These are phyloP conservation scores for Tetragonisca angustula DNA, from an alignment of 2,888 invertebrate genomes.

Conservation along the genomic window DNA sequence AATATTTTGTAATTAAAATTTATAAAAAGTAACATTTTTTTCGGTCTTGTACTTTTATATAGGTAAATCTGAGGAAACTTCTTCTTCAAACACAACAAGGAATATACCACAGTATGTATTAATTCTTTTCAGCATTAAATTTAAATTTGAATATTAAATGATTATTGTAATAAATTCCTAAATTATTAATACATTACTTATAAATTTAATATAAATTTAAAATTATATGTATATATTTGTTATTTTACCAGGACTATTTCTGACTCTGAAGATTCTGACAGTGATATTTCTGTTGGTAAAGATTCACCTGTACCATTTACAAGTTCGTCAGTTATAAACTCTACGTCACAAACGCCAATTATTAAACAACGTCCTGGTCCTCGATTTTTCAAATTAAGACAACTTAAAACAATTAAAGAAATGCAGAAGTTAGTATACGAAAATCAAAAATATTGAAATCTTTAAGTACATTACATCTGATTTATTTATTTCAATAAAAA, in stretches of 20 bases:
- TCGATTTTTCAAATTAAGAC: constrained; percentile 73
- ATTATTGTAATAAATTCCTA: background rate
- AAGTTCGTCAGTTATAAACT: background rate
- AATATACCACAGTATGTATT: constrained; percentile 42
- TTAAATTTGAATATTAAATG: background rate
- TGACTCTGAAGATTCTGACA: constrained; percentile 72
- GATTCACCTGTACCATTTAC: constrained; percentile 54
- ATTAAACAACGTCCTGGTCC: constrained; percentile 76
- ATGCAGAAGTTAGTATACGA: constrained; percentile 38
- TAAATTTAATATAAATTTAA: constrained; percentile 1
- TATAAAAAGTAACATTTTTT: background rate
- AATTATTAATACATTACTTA: constrained; percentile 3
- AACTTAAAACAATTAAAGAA: constrained; percentile 36
- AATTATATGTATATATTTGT: background rate
- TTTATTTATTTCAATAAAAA: constrained; percentile 7
- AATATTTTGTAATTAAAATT: background rate
- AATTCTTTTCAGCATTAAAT: background rate
- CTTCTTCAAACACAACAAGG: constrained; percentile 3
- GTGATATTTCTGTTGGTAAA: constrained; percentile 80
- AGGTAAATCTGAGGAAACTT: constrained; percentile 49
- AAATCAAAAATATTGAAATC: background rate
- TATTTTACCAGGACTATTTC: constrained; percentile 27
- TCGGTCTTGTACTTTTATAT: constrained; percentile 12
- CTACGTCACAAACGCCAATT: background rate
- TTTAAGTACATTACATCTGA: background rate